Evolutionary conservation across 2,797 vertebrate species (phyloP).

Genomic region (Tympanoctomys barrerae): DNA sequence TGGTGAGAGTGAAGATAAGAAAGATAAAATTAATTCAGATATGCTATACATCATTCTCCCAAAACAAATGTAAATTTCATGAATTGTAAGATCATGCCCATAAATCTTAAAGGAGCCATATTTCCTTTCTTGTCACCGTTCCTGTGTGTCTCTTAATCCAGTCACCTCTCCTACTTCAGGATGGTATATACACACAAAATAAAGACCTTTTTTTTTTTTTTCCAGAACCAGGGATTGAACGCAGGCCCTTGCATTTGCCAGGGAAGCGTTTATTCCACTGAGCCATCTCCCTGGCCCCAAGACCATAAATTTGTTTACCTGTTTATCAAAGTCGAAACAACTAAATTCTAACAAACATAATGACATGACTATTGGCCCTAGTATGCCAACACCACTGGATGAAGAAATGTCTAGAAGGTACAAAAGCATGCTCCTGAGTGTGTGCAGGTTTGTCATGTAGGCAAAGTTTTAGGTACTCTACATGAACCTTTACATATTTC

Average conservation of each 20-base stretch:
- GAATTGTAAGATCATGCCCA: neutral
- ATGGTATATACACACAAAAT: neutral
- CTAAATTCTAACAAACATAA: neutral
- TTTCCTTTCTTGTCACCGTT: neutral
- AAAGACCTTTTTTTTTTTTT: neutral
- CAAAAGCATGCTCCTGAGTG: neutral
- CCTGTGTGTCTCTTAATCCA: neutral
- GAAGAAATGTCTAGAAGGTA: neutral
- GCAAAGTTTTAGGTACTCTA: neutral
- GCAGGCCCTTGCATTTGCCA: too few species aligned
- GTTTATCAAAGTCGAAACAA: neutral
- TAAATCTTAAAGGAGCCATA: neutral
- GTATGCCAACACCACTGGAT: neutral
- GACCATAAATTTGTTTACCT: neutral
- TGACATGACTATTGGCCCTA: neutral
- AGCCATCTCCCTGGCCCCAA: neutral
- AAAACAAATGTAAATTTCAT: neutral
- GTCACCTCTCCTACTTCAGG: neutral
- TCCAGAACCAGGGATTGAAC: too few species aligned
- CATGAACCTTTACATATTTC: neutral
- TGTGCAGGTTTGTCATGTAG: neutral
- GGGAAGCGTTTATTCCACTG: too few species aligned
- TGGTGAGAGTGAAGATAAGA: neutral
- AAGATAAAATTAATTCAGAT: neutral
- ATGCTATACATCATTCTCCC: neutral